Evolutionary conservation across 2,113 vertebrate species (phyloP).

Genomic region (Takifugu flavidus): DNA sequence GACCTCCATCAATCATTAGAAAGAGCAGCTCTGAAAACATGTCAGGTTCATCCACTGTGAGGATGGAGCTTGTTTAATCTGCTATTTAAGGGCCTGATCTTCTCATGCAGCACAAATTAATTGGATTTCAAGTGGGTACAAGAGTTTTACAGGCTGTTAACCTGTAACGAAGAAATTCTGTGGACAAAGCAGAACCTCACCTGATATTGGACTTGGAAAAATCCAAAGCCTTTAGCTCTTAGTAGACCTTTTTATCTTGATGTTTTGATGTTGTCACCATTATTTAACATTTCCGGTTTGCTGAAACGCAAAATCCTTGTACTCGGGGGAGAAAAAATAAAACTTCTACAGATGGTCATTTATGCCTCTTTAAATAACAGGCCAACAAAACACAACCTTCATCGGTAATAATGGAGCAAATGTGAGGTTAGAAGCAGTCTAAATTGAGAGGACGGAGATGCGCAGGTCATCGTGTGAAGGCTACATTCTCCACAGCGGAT

Average conservation of each 20-base stretch:
- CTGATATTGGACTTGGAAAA: too few species aligned
- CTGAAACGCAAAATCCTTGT: conserved; percentile 11
- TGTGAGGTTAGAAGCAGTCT: conserved; percentile 2
- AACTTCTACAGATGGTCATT: conserved; percentile 6
- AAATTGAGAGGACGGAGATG: background rate
- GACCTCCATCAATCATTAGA: too few species aligned
- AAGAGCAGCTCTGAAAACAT: conserved; percentile 3
- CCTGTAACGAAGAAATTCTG: too few species aligned
- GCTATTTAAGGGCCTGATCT: too few species aligned
- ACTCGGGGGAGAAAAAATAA: conserved; percentile 12
- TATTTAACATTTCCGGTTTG: background rate
- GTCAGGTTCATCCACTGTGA: conserved; percentile 6
- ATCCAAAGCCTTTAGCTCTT: too few species aligned
- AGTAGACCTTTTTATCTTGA: too few species aligned
- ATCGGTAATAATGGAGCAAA: conserved; percentile 1
- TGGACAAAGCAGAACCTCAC: too few species aligned
- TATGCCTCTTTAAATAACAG: conserved; percentile 2
- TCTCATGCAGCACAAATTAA: too few species aligned
- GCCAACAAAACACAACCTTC: conserved; percentile 6
- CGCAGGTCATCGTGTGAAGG: background rate
- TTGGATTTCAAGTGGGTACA: too few species aligned
- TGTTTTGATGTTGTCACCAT: background rate
- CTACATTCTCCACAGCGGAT: conserved; percentile 20
- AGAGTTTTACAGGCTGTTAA: too few species aligned
- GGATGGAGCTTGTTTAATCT: background rate